These are phyloP conservation scores for Entelurus aequoreus DNA, from an alignment of 2,113 vertebrate species.

Conservation along the genomic window DNA sequence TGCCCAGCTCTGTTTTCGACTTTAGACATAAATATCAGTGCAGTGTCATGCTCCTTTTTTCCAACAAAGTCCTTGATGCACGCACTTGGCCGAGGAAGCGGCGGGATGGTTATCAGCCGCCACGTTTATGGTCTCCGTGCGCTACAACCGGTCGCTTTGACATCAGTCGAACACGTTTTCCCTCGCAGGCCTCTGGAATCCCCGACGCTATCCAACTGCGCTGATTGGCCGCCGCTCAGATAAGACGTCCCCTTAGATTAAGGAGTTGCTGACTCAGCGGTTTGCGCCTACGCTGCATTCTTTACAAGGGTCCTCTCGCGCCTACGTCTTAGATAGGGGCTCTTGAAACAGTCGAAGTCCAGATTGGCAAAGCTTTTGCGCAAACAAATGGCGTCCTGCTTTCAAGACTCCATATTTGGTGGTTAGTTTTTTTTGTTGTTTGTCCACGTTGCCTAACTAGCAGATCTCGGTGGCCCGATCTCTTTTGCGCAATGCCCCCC, in stretches of 20 bases:
- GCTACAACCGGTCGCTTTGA: slow-evolving; percentile 17
- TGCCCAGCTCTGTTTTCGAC: no score
- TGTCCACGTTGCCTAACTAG: slow-evolving; percentile 22
- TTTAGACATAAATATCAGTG: no score
- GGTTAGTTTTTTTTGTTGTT: slow-evolving; percentile 24
- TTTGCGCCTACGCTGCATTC: slow-evolving; percentile 13
- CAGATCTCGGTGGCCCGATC: slow-evolving; percentile 19
- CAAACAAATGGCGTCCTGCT: slow-evolving; percentile 49
- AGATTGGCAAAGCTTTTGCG: slow-evolving; percentile 48
- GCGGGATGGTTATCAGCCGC: background rate
- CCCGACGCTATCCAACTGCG: background rate
- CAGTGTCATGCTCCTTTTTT: no score
- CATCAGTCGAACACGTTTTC: slow-evolving; percentile 5
- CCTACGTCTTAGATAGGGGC: slow-evolving; percentile 53
- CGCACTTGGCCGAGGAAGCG: background rate
- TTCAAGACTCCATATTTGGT: slow-evolving; percentile 68
- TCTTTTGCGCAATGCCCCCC: slow-evolving; percentile 29
- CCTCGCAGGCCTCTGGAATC: background rate
- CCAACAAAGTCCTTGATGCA: no score
- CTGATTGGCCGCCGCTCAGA: slow-evolving; percentile 26
- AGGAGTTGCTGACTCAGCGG: slow-evolving; percentile 31
- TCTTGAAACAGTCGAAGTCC: slow-evolving; percentile 66
- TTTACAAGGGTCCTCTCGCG: slow-evolving; percentile 42
- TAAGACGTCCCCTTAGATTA: slow-evolving; percentile 42
- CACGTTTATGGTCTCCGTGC: slow-evolving; percentile 4